A percentile compares a stretch with the other conserved stretches of the same genome.
Conservation (phyloP, 2,797 vertebrate genomes). For the Ptychobarbus kaznakovi region DNA sequence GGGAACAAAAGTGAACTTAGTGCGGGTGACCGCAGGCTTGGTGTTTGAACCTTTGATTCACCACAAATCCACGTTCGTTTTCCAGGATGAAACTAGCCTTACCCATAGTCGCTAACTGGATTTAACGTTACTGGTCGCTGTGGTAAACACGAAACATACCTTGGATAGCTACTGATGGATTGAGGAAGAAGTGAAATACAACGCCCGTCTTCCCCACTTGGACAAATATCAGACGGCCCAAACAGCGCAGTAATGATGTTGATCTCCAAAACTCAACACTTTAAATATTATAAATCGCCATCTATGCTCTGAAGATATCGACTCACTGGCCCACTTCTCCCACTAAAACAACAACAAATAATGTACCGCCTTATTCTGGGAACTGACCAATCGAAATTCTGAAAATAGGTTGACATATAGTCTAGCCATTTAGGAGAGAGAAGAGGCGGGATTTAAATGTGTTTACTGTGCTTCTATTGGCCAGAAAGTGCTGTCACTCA, state of each 20-base stretch:
- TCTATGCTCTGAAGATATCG: conserved; percentile 73
- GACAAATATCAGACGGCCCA: neutral
- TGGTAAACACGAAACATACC: conserved; percentile 39
- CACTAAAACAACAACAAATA: conserved; percentile 76
- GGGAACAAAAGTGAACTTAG: neutral
- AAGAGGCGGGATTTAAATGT: neutral
- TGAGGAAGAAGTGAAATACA: neutral
- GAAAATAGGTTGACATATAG: neutral
- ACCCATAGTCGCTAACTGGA: neutral
- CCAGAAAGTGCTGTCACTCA: neutral
- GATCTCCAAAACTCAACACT: neutral
- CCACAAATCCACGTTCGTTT: neutral
- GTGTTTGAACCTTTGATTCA: neutral
- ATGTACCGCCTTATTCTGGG: conserved; percentile 48
- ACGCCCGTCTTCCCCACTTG: neutral
- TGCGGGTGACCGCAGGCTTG: neutral
- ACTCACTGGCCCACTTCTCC: conserved; percentile 57
- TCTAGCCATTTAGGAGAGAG: conserved; percentile 38
- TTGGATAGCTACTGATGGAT: conserved; percentile 39
- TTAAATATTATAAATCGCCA: neutral
- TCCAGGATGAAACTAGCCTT: neutral
- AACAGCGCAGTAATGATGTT: neutral
- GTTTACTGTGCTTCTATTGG: conserved; percentile 64
- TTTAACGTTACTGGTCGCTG: neutral
- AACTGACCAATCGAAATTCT: conserved; percentile 65